Evolutionary conservation across 2,888 invertebrate species (phyloP).

Genomic region (Sepiola atlantica): DNA sequence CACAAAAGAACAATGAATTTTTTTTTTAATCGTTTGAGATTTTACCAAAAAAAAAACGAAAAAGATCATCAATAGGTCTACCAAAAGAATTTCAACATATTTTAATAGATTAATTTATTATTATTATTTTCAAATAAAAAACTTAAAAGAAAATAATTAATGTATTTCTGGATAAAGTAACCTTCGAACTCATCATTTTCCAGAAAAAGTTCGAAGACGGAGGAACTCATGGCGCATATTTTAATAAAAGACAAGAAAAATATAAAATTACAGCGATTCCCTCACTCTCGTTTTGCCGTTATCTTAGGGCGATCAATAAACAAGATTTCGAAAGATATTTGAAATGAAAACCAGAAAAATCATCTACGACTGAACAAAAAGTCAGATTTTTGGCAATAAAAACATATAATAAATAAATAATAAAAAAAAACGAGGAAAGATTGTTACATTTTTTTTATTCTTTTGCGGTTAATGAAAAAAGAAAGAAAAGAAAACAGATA

Average conservation of each 20-base stretch:
- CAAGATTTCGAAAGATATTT: neutral
- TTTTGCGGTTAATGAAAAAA: neutral
- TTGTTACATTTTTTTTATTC: neutral
- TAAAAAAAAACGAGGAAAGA: neutral
- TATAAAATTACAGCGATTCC: neutral
- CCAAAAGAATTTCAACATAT: no score
- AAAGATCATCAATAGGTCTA: no score
- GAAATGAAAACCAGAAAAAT: neutral
- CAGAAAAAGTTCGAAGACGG: neutral
- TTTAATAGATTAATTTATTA: no score
- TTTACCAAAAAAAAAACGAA: no score
- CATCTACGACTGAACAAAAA: neutral
- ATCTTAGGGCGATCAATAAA: neutral
- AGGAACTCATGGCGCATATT: neutral
- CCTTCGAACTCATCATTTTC: no score
- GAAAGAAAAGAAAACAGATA: neutral
- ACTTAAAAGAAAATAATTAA: neutral
- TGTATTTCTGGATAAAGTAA: neutral
- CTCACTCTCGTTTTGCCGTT: conserved; percentile 3
- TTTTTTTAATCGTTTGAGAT: no score
- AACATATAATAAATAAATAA: neutral
- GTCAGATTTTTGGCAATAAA: neutral
- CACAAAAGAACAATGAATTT: no score
- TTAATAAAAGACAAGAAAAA: conserved; percentile 3
- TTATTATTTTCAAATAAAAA: neutral